Evolutionary conservation across 2,113 vertebrate genomes (phyloP), one percentile per base, ranked within the genome.

Genomic region (Scortum barcoo): DNA sequence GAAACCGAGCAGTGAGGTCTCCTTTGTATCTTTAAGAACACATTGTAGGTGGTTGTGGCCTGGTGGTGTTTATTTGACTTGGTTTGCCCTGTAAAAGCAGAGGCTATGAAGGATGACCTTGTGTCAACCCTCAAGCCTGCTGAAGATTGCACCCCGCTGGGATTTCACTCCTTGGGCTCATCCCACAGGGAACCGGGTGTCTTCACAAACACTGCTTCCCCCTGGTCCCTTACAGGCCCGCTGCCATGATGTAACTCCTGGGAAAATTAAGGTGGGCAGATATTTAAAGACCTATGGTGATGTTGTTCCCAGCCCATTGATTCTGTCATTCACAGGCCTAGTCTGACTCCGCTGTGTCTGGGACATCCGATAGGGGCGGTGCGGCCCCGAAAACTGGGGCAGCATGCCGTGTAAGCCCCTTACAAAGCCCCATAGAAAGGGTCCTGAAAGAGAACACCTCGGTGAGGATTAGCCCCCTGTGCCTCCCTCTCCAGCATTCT

Each of bases 401-500:
- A 94, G 92, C 91, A 82, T 94, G 94, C 92, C 88, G 91, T 91
- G 90, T 94, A 94, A 95, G 92, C 90, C 93, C 91, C 86, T 94
- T 86, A 95, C 93, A 95, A 95, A 94, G 93, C 92, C 92, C 90
- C 84, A 92, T 91, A 94, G 91, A 93, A 94, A 94, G 92, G 90
- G 88, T 91, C 92, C 91, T 95, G 94, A 95, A 95, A 95, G 93
- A 89, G 93, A 93, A 95, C 94, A 95, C 94, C 93, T 94, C 85
- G 79, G 93, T 70, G 86, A 94, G 94, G 94, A 95, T 95, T 95
- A 95, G 88, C 80, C 85, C 87, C 84, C 84, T 74, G 70, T 33
- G 78, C 90, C 82, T 81, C 87, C 78, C 86, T 88, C 86, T 84
- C 87, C 85, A 80, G 78, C 88, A 93, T 94, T 93, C 93, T 93